Conservation (phyloP, 2,888 invertebrate genomes). For the Drosophila trichaetosa region DNA sequence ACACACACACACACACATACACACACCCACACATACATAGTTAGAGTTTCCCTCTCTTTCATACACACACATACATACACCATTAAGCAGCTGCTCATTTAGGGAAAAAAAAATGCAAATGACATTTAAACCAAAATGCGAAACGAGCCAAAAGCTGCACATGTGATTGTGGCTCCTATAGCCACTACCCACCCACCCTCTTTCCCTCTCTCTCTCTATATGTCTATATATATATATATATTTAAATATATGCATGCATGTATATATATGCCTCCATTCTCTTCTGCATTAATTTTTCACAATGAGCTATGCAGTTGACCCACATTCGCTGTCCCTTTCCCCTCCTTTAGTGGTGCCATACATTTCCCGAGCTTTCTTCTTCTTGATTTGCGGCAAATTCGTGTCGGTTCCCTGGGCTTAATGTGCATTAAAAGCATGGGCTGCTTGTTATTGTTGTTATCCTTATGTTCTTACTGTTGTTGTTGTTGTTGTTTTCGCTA, state of each 20-base stretch:
- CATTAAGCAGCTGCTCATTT: constrained; percentile 62
- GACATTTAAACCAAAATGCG: constrained; percentile 66
- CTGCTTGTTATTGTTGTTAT: constrained; percentile 26
- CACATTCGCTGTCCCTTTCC: constrained; percentile 51
- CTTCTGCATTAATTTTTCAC: constrained; percentile 38
- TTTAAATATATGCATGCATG: not conserved
- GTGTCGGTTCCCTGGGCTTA: constrained; percentile 42
- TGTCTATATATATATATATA: no score
- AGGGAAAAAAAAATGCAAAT: constrained; percentile 65
- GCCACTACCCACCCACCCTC: not conserved
- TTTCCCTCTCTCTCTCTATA: not conserved
- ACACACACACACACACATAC: not conserved
- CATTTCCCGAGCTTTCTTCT: constrained; percentile 42
- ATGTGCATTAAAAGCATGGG: constrained; percentile 51
- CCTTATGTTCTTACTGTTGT: constrained; percentile 3
- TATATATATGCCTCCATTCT: not conserved
- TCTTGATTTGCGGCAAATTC: constrained; percentile 61
- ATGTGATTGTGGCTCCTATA: constrained; percentile 35
- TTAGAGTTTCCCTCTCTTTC: not conserved
- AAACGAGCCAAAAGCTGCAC: constrained; percentile 42
- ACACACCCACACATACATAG: constrained; percentile 12
- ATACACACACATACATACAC: constrained; percentile 21
- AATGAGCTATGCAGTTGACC: constrained; percentile 66
- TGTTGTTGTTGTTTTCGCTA: constrained; percentile 23
- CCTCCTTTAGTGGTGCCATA: constrained; percentile 6